These are phyloP conservation scores for Mesocricetus auratus DNA, from an alignment of 2,113 vertebrate species.

Conservation along the genomic window DNA sequence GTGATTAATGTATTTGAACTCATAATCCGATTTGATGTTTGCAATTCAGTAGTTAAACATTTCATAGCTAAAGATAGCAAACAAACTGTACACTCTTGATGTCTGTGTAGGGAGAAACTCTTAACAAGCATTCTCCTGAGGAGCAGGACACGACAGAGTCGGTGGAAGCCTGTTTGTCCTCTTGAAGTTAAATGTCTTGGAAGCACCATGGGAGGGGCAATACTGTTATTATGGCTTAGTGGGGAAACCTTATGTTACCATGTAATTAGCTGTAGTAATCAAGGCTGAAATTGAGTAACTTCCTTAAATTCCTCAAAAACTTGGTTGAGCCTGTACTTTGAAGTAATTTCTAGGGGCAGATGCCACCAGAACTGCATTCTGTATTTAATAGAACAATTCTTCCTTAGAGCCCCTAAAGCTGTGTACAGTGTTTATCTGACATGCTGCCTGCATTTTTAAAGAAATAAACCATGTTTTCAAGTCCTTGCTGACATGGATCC, in stretches of 20 bases:
- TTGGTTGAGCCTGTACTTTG: not conserved
- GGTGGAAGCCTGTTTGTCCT: not conserved
- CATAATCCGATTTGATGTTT: conserved; percentile 27
- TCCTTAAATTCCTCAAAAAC: not conserved
- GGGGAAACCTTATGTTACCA: conserved; percentile 19
- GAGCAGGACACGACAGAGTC: too few species aligned
- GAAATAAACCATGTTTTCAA: not conserved
- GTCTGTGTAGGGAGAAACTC: not conserved
- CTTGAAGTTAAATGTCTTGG: not conserved
- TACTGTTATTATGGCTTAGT: not conserved
- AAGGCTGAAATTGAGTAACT: conserved; percentile 40
- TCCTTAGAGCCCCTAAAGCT: not conserved
- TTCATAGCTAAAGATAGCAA: not conserved
- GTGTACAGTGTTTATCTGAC: not conserved
- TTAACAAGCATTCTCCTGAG: not conserved
- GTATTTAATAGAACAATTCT: not conserved
- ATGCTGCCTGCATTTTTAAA: not conserved
- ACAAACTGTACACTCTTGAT: not conserved
- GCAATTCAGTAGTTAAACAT: conserved; percentile 1
- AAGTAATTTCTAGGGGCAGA: not conserved
- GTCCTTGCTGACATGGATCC: not conserved
- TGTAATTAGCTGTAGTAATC: conserved; percentile 10
- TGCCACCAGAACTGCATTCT: not conserved
- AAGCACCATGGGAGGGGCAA: not conserved
- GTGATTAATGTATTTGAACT: not conserved